A percentile compares a stretch with the other conserved stretches of the same genome.
Evolutionary conservation across 2,888 invertebrate species (phyloP).

Genomic region (Pteria penguin): DNA sequence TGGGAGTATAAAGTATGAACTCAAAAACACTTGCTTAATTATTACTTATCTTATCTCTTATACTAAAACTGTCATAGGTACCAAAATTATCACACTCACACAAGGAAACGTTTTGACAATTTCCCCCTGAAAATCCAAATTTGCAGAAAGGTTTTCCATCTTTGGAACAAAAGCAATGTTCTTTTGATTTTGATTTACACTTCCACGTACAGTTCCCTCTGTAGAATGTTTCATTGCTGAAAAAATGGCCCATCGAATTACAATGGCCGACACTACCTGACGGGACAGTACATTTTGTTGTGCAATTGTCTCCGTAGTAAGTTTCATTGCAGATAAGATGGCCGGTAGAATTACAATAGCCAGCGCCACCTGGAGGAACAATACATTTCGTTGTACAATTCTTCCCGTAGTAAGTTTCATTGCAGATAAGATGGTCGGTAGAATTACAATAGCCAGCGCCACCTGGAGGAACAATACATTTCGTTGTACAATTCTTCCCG

Average conservation of each 20-base stretch:
- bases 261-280: not conserved
- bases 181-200: too few relatives aligned
- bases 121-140: not conserved
- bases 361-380: not conserved
- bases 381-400: not conserved
- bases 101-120: not conserved
- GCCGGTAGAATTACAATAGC: not conserved
- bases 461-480: not conserved
- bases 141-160: not conserved
- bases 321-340: not conserved
- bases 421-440: not conserved
- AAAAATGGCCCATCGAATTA: not conserved
- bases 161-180: not conserved
- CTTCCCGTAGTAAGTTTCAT: not conserved
- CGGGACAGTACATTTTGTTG: not conserved
- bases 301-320: not conserved
- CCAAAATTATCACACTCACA: too few relatives aligned
- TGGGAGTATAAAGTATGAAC: too few relatives aligned
- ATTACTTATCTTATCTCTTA: too few relatives aligned
- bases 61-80: too few relatives aligned
- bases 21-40: too few relatives aligned
- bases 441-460: not conserved
- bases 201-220: too few relatives aligned
- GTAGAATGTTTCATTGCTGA: too few relatives aligned
- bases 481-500: not conserved